A percentile compares a stretch with the other conserved stretches of the same genome.
These are phyloP conservation scores for Helogale parvula DNA, from an alignment of 2,113 vertebrate genomes.

Conservation along the genomic window DNA sequence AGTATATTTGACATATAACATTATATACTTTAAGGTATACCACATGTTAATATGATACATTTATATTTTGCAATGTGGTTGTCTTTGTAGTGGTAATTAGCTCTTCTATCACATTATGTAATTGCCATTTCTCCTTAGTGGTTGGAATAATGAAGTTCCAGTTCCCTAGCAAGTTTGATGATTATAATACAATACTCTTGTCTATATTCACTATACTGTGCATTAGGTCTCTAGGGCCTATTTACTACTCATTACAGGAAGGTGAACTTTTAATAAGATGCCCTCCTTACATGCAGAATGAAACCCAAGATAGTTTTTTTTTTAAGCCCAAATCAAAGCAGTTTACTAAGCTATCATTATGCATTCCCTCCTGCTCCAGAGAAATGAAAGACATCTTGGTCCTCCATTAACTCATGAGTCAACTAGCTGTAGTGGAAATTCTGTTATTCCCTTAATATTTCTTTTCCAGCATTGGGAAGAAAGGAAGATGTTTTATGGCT, in stretches of 20 bases:
- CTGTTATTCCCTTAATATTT: not conserved
- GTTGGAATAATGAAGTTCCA: constrained; percentile 3
- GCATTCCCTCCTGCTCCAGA: not conserved
- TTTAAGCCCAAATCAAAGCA: not conserved
- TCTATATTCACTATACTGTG: not conserved
- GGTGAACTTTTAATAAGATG: not conserved
- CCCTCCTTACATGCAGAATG: not conserved
- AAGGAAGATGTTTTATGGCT: not conserved
- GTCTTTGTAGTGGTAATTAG: not conserved
- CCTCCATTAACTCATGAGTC: not conserved
- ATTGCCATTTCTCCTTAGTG: not conserved
- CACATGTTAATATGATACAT: not conserved
- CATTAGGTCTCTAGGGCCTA: not conserved
- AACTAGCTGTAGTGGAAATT: not conserved
- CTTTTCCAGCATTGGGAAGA: not conserved
- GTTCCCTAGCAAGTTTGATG: not conserved
- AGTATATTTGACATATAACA: not conserved
- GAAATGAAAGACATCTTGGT: not conserved
- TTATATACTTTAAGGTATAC: not conserved
- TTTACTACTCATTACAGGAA: not conserved
- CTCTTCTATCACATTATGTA: not conserved
- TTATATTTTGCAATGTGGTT: not conserved
- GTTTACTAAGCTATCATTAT: not conserved
- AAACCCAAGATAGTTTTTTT: not conserved
- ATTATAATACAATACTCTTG: not conserved